phyloP scores from a whole-genome alignment of 2,888 invertebrate species.

The Platycheirus albimanus region DNA sequence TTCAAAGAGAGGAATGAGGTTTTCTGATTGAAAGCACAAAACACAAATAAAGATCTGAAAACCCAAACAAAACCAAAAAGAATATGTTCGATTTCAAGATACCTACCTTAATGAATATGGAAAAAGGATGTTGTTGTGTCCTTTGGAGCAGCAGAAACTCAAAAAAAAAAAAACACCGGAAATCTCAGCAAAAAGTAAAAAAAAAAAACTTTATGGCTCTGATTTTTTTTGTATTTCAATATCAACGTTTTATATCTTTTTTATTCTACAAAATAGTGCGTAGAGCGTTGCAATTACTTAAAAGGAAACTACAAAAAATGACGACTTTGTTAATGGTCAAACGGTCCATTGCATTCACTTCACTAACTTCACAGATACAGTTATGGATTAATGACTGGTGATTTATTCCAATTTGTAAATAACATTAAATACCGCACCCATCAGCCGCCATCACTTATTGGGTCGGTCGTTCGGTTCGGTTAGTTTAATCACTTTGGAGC shows the following conservation, averaged over 20 bases:
- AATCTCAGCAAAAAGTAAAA: not conserved
- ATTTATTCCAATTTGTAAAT: constrained; percentile 37
- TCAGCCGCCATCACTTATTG: constrained; percentile 3
- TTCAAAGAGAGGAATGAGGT: not conserved
- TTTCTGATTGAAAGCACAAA: constrained; percentile 8
- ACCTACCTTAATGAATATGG: not conserved
- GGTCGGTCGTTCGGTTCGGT: not conserved
- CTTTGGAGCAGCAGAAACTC: not conserved
- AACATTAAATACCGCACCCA: constrained; percentile 46
- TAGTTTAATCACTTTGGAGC: constrained; percentile 20
- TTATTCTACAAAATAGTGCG: not conserved
- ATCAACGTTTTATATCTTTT: constrained; percentile 2
- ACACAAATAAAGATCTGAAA: constrained; percentile 6
- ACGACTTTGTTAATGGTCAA: not conserved
- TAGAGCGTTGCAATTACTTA: too few species aligned
- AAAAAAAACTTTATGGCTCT: not conserved
- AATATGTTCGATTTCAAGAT: too few species aligned
- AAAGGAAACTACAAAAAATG: not conserved
- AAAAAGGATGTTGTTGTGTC: not conserved
- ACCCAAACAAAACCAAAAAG: too few species aligned
- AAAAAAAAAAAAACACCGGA: not conserved
- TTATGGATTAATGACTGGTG: constrained; percentile 13
- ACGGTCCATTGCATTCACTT: constrained; percentile 24
- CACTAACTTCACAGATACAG: not conserved
- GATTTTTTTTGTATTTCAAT: not conserved